Evolutionary conservation across 2,797 vertebrate species (phyloP).

Genomic region (Rhabdomys pumilio): DNA sequence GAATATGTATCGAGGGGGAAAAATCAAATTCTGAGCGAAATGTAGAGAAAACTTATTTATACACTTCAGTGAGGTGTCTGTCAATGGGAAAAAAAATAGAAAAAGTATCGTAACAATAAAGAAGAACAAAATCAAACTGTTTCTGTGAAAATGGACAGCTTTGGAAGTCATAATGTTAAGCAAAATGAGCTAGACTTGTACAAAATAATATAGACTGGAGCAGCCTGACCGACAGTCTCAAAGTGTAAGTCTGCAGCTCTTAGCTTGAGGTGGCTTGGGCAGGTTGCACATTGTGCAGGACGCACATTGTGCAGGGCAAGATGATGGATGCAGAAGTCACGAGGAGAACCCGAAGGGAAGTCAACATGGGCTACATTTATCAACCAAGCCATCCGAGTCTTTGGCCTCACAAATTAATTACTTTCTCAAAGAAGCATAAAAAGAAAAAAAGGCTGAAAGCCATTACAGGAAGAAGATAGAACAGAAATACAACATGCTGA

Average conservation of each 20-base stretch:
- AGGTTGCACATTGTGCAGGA: too few relatives aligned
- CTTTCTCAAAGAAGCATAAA: background rate
- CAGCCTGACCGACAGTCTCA: fast-evolving
- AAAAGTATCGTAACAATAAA: background rate
- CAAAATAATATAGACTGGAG: background rate
- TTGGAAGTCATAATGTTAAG: background rate
- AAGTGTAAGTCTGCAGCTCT: background rate
- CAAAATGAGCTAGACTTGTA: background rate
- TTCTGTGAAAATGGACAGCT: background rate
- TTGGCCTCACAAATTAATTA: background rate
- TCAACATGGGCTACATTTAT: background rate
- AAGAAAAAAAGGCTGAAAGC: background rate
- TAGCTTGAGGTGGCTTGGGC: background rate
- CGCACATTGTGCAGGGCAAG: background rate
- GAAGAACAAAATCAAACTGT: background rate
- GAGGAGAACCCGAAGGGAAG: background rate
- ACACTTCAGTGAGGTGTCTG: background rate
- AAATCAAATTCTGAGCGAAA: background rate
- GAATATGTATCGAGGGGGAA: background rate
- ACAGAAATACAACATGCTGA: background rate
- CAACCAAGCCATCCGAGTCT: background rate
- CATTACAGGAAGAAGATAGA: background rate
- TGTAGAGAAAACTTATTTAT: background rate
- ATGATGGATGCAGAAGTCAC: background rate
- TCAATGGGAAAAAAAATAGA: background rate